These are phyloP conservation scores for Leptobrachium leishanense DNA, from an alignment of 2,113 vertebrate genomes.

Conservation along the genomic window DNA sequence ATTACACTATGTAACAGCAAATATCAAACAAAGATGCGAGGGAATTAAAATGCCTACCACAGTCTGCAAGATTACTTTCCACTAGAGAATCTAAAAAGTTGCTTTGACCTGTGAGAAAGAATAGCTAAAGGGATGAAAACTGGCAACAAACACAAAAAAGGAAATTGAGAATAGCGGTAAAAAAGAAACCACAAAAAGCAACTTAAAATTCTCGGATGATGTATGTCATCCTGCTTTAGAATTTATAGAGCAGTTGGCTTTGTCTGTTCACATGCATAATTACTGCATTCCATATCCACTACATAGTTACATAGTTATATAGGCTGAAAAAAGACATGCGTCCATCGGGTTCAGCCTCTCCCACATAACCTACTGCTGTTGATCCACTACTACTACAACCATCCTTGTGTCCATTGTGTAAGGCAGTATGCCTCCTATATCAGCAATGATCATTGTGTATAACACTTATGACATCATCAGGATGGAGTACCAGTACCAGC, in stretches of 20 bases:
- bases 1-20: not conserved
- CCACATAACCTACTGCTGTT: too few relatives aligned
- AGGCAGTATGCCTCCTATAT: too few relatives aligned
- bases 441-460: too few relatives aligned
- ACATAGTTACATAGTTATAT: too few relatives aligned
- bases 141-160: constrained; percentile 14
- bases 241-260: not conserved
- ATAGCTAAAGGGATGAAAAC: constrained; percentile 1
- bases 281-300: too few relatives aligned
- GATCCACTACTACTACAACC: too few relatives aligned
- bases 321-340: too few relatives aligned
- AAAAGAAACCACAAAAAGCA: not conserved
- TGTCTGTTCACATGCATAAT: not conserved
- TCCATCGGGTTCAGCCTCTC: too few relatives aligned
- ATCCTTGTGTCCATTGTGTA: too few relatives aligned
- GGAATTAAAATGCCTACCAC: constrained; percentile 3
- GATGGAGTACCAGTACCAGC: too few relatives aligned
- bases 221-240: too few relatives aligned
- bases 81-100: not conserved
- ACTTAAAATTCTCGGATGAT: not conserved
- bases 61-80: constrained; percentile 17
- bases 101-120: constrained; percentile 3
- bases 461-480: too few relatives aligned
- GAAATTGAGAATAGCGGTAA: constrained; percentile 19
- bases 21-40: not conserved